phyloP scores from a whole-genome alignment of 2,888 invertebrate species.

The Carabus problematicus region DNA sequence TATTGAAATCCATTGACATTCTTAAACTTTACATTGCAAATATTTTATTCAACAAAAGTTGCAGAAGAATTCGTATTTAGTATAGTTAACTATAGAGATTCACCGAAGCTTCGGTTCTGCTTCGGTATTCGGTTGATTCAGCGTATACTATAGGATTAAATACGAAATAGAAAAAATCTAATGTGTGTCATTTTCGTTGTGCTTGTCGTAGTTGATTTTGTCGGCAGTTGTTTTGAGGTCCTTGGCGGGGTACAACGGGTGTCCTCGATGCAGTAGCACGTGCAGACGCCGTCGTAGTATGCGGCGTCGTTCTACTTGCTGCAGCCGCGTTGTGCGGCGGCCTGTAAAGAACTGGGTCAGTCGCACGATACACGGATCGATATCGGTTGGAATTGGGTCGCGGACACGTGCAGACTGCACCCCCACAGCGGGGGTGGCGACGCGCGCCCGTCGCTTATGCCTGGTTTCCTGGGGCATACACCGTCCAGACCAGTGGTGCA shows the following conservation, averaged over 20 bases:
- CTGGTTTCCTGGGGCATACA: conserved; percentile 11
- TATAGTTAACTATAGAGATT: too few relatives aligned
- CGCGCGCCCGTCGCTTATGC: conserved; percentile 8
- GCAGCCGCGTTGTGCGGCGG: background rate
- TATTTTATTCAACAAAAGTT: too few relatives aligned
- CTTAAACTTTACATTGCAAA: too few relatives aligned
- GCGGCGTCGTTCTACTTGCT: too few relatives aligned
- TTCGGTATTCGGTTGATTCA: too few relatives aligned
- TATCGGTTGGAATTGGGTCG: conserved; percentile 24
- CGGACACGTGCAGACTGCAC: conserved; percentile 15
- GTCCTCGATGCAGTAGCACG: conserved; percentile 24
- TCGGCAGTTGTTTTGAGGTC: background rate
- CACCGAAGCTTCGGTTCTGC: too few relatives aligned
- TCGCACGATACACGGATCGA: conserved; percentile 16
- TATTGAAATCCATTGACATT: too few relatives aligned
- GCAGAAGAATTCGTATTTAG: too few relatives aligned
- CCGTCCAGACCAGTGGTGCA: conserved; percentile 2
- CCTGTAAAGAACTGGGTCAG: conserved; percentile 15
- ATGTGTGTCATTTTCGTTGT: too few relatives aligned
- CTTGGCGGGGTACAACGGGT: conserved; percentile 10
- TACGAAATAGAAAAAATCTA: too few relatives aligned
- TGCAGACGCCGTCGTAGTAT: conserved; percentile 24
- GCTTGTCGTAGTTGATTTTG: background rate
- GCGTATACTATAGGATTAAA: too few relatives aligned
- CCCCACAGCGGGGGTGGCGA: background rate